Base-by-base conservation (phyloP, 1,140 invertebrate species). In the Antheraea pernyi region DNA sequence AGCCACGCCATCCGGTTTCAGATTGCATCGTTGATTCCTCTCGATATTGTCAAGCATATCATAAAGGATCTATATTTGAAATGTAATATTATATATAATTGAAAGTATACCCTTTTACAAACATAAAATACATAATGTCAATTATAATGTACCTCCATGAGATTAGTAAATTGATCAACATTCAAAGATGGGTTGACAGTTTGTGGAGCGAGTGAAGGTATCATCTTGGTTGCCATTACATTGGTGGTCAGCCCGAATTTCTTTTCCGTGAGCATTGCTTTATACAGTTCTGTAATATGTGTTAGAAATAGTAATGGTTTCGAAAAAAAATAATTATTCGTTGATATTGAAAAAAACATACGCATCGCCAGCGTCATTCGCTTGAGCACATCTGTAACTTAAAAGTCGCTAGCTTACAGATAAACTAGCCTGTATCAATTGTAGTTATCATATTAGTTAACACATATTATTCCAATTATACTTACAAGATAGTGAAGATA, bases 21-120 rank as follows among this genome's bases (percentile, higher is more conserved):
- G 91, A 86, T 97, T 97, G 83, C 97, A 97, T 19, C 96, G 94
- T 85, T 98, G 97, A 80, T 96, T 95, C 91, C 96, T 95, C 89
- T 99, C 98, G 68, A 99, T 98, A 77, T 96, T 96, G 74, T 97
- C 97, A 67, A 99, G 91, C 98, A 99, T 98, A 76, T 98, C 97
- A 79, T 98, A 96, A n/a, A 99, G 93, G 7, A 98, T 93, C 94
- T 94, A 68, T 62, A 61, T 73, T 63, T n/a, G 46, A 22, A 19
- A 19, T 60, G 7, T 60, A 60, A n/a, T 60, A 42, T 30, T 2
- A 42, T 42, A 42, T 42, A 7, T 8, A 0, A 11, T 11, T 42
- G 7, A 42, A 42, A 42, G 0, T 42, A 42, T 42, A 42, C 2
- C 39, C 11, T 11, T 42, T 3, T 10, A 7, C 11, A 42, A 10